Evolutionary conservation across 1,140 invertebrate species (phyloP).

Genomic region (Cydia pomonella): DNA sequence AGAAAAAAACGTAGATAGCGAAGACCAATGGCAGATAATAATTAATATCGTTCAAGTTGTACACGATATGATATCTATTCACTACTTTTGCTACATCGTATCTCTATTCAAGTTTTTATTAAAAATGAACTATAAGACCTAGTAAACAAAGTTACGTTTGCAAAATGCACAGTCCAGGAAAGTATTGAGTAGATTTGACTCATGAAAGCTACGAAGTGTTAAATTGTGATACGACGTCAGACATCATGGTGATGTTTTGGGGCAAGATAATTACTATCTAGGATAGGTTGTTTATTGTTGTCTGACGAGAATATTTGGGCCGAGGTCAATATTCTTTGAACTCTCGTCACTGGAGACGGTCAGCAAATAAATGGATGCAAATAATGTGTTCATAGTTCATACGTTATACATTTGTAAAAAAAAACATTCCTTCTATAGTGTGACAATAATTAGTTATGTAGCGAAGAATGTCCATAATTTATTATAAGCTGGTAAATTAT

Average conservation of each 20-base stretch:
- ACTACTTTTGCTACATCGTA: background rate
- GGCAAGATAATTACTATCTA: slow-evolving; percentile 22
- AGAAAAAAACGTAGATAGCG: background rate
- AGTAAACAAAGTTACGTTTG: background rate
- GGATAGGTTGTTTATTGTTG: slow-evolving; percentile 28
- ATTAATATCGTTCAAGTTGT: slow-evolving; percentile 6
- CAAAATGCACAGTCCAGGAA: background rate
- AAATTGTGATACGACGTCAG: slow-evolving; percentile 10
- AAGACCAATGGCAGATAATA: background rate
- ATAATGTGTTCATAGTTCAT: background rate
- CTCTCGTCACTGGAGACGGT: background rate
- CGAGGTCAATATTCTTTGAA: slow-evolving; percentile 27
- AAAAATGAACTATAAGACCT: background rate
- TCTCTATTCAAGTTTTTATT: background rate
- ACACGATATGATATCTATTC: background rate
- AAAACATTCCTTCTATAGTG: no score
- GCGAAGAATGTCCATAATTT: no score
- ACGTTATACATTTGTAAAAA: background rate
- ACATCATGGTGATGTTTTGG: slow-evolving; percentile 11
- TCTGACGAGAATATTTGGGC: slow-evolving; percentile 24
- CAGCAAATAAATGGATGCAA: background rate
- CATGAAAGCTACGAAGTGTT: background rate
- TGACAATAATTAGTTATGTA: no score
- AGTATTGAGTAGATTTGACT: background rate
- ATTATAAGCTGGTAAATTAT: no score